phyloP scores from a whole-genome alignment of 1,140 invertebrate genomes.

The Drosophila kikkawai region DNA sequence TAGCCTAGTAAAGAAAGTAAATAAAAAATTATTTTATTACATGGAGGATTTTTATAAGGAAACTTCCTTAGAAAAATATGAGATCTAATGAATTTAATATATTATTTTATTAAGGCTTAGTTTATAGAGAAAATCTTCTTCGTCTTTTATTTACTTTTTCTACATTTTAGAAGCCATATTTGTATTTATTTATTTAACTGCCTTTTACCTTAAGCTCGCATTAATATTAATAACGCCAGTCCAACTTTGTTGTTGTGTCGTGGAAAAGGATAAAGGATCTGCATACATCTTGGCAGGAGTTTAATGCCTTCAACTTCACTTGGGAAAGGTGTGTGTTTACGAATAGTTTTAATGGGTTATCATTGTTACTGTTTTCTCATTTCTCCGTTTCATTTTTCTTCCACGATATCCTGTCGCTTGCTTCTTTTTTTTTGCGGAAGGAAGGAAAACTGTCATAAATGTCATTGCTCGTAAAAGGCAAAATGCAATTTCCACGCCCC shows the following conservation, averaged over 20 bases:
- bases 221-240: constrained; percentile 76
- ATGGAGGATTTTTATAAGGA: constrained; percentile 42
- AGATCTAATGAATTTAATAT: neutral
- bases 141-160: neutral
- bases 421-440: constrained; percentile 3
- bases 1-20: constrained; percentile 52
- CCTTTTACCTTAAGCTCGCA: constrained; percentile 16
- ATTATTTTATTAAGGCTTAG: neutral
- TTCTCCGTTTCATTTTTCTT: constrained; percentile 27
- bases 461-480: constrained; percentile 80
- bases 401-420: constrained; percentile 13
- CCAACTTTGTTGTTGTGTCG: constrained; percentile 62
- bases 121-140: neutral
- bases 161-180: neutral
- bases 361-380: constrained; percentile 58
- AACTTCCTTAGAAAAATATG: too few relatives aligned
- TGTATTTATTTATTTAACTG: constrained; percentile 31
- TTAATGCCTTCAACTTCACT: constrained; percentile 9
- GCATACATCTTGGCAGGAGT: constrained; percentile 39
- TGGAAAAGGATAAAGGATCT: constrained; percentile 52
- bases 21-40: constrained; percentile 78
- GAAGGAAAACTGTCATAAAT: constrained; percentile 72
- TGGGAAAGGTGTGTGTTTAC: constrained; percentile 70
- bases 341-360: constrained; percentile 83
- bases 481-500: constrained; percentile 76